Evolutionary conservation across 1,140 invertebrate species (phyloP), one percentile per base, ranked within the genome.

Genomic region (Musca vetustissima): DNA sequence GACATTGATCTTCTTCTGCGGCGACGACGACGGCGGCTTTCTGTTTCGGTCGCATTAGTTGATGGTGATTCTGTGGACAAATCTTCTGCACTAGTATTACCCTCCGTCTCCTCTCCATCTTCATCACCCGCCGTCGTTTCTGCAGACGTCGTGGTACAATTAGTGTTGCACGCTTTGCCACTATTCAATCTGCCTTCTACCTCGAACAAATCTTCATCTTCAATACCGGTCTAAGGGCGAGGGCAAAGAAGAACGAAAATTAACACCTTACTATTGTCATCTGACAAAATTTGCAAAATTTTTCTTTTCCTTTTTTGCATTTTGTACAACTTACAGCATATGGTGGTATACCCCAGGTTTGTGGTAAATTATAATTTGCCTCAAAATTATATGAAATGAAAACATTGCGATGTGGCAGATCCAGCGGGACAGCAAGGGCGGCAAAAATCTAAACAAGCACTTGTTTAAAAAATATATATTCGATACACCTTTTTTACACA

Each of bases 331-430:
- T 78, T 72, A 80, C 78, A 70, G 74, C 78, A 69, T 76, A 53
- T 48, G 78, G 75, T 43, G 74, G 74, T 25, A 74, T 64, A 48
- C 69, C 66, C 76, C 76, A 80, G 21, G 73, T 78, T 1, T 59
- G 22, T n/a, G 79, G 77, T 7, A 90, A 81, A 70, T 76, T 79
- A 81, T 92, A 92, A 78, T 88, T 90, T 1, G 89, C 89, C 78
- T 93, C 91, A 75, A 92, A 90, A 76, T 92, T 91, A 75, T 90
- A 91, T 0, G 91, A 91, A 17, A 91, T 82, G 70, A 90, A 90
- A 47, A 91, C 86, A 72, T 90, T 89, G 71, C 88, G 89, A 73
- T 88, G 85, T 1, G 89, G 89, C 48, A 91, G 84, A 74, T 90
- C 89, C n/a, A 92, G 75, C 0, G 91, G 91, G 24, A 92, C 85